phyloP scores from a whole-genome alignment of 2,888 invertebrate genomes.

The Mythimna loreyi region DNA sequence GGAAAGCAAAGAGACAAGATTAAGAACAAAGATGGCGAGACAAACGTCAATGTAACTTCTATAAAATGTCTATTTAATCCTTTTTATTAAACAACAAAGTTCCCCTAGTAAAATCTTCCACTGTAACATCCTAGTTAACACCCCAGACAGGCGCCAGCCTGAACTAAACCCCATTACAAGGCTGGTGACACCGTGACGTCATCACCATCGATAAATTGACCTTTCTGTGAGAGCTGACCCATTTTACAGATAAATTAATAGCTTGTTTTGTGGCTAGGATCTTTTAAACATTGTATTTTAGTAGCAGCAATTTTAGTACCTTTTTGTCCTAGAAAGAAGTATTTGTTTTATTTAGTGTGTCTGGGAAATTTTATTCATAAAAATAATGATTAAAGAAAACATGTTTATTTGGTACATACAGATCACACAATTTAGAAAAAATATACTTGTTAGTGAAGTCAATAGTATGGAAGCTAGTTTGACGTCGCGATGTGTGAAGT shows the following conservation, averaged over 20 bases:
- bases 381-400: too few species aligned
- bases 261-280: conserved; percentile 16
- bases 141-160: conserved; percentile 71
- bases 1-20: not conserved
- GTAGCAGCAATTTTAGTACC: not conserved
- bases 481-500: too few species aligned
- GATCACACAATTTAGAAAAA: too few species aligned
- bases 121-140: conserved; percentile 54
- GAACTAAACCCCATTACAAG: conserved; percentile 59
- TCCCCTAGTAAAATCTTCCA: conserved; percentile 43
- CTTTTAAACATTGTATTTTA: not conserved
- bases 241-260: conserved; percentile 49
- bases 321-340: not conserved
- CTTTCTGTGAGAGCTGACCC: conserved; percentile 53
- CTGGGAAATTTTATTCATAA: not conserved
- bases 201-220: conserved; percentile 57
- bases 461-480: too few species aligned
- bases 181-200: conserved; percentile 59
- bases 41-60: not conserved
- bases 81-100: not conserved
- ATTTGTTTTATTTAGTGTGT: not conserved
- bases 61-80: not conserved
- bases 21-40: not conserved
- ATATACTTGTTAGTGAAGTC: too few species aligned
- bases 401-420: too few species aligned